Conservation (phyloP, 1,140 invertebrate species). For the Oryzaephilus surinamensis region DNA sequence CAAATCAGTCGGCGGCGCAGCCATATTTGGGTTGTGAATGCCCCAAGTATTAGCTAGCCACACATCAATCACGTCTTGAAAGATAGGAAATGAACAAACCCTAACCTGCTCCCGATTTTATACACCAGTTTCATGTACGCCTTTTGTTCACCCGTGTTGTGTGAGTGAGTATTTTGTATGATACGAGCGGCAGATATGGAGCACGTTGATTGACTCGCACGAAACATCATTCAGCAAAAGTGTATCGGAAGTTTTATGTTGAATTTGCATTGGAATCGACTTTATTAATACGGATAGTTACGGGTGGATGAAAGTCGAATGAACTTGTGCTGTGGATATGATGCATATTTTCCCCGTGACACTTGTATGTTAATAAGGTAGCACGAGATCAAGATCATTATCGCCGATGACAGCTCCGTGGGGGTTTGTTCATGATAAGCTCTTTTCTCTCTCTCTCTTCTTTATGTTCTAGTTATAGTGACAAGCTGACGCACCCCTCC, state of each 20-base stretch:
- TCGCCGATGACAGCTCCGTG: constrained; percentile 12
- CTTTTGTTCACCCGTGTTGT: constrained; percentile 21
- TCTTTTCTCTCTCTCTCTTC: constrained; percentile 2
- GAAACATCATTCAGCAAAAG: constrained; percentile 4
- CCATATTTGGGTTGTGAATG: constrained; percentile 18
- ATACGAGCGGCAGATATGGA: no score
- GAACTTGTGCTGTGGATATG: constrained; percentile 1
- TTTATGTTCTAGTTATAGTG: constrained; percentile 9
- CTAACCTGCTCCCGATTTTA: constrained; percentile 23
- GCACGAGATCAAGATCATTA: constrained; percentile 15
- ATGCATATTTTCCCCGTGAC: neutral
- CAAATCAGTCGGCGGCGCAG: constrained; percentile 19
- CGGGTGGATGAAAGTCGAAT: constrained; percentile 1
- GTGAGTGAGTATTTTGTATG: constrained; percentile 1
- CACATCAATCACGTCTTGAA: constrained; percentile 32
- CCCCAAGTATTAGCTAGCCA: constrained; percentile 16
- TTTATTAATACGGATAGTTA: neutral
- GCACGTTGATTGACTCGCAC: constrained; percentile 28
- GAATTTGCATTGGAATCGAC: constrained; percentile 5
- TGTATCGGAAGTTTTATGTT: constrained; percentile 5
- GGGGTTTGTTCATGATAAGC: constrained; percentile 12
- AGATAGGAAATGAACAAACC: constrained; percentile 33
- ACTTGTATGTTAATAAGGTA: constrained; percentile 13
- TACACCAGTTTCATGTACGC: constrained; percentile 24
- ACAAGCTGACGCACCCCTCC: constrained; percentile 19